Evolutionary conservation across 2,797 vertebrate species (phyloP), one percentile per base, ranked within the genome.

Genomic region (Ptychobarbus kaznakovi): DNA sequence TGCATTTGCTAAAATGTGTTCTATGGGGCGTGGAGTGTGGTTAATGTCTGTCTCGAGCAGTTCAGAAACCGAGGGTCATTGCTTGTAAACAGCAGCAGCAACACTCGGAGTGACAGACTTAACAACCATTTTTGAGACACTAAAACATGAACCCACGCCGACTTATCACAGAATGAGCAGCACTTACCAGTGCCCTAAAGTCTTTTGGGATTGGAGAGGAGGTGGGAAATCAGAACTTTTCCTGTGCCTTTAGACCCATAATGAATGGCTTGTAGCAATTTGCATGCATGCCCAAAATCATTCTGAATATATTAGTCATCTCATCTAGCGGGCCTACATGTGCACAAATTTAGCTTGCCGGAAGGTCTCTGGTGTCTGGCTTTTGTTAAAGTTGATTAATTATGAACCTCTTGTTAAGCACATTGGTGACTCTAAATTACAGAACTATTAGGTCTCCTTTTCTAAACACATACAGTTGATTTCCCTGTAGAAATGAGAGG

Each of bases 181-280:
- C 46, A 46, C 38, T 70, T 58, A 61, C 20, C 49, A 35, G 42
- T 58, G 75, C 35, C 83, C 65, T 84, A 44, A 51, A 63, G 84
- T 44, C 22, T 73, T 73, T 44, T 63, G 51, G 63, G 9, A 77
- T 63, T 63, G 53, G 10, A 56, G 66, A 70, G 38, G 42, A 65
- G 63, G 56, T 58, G 49, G 58, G 18, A 84, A 80, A 75, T 63
- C 25, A 22, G 32, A 56, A 20, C 49, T 49, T 80, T 18, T 70
- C 40, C 9, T 42, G 9, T 42, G 40, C 40, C 40, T 42, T 42
- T 42, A 42, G 40, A 42, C 40, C 40, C 9, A 12, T 86, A 76
- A 84, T 87, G 77, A 80, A 80, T 16, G 70, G 28, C 77, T 56
- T 68, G 77, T n/a, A 76, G 70, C 51, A 63, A 61, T 84, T 38